Conservation (phyloP, 2,797 vertebrate species). For the Columba guinea region DNA sequence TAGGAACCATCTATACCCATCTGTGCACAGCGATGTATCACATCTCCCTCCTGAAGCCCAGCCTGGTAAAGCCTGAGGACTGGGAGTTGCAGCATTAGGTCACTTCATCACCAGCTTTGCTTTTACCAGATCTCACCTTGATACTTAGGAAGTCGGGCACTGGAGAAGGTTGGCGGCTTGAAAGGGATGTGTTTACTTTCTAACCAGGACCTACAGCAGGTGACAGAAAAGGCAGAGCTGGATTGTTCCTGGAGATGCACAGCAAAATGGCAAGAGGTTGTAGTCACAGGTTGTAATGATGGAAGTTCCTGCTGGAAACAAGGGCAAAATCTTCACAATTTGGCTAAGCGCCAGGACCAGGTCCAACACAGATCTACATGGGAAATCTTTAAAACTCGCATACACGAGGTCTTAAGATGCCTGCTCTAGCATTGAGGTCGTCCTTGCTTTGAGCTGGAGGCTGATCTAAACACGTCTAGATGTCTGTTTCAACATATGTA, state of each 20-base stretch:
- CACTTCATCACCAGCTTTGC: neutral
- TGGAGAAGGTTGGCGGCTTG: neutral
- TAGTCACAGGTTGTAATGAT: neutral
- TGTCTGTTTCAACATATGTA: neutral
- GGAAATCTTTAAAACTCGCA: rapidly evolving
- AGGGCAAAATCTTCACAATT: neutral
- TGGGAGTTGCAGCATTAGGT: neutral
- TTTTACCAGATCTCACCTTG: neutral
- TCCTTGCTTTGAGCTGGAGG: neutral
- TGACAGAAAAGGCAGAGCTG: neutral
- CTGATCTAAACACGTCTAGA: neutral
- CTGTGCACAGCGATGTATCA: rapidly evolving
- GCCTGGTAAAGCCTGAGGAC: neutral
- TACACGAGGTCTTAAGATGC: rapidly evolving
- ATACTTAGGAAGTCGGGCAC: rapidly evolving
- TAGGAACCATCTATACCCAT: neutral
- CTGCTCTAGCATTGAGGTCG: neutral
- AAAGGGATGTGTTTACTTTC: neutral
- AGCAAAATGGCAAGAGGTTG: neutral
- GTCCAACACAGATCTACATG: neutral
- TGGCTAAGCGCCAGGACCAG: neutral
- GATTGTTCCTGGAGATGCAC: neutral
- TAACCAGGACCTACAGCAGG: neutral
- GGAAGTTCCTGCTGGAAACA: neutral
- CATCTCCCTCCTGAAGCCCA: neutral